phyloP scores from a whole-genome alignment of 2,113 vertebrate species.

The Paracanthobrama guichenoti region DNA sequence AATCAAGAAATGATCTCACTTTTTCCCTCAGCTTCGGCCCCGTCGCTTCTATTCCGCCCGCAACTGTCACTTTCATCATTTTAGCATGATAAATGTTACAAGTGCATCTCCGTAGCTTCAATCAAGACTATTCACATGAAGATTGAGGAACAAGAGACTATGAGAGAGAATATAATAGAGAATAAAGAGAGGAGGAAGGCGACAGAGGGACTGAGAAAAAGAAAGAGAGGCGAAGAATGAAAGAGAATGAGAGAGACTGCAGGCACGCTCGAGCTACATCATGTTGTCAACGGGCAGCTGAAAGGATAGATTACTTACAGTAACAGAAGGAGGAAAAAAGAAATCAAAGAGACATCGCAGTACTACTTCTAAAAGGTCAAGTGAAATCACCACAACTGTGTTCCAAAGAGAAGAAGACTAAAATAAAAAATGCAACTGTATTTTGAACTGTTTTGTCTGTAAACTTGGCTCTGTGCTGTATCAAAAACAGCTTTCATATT shows the following conservation, averaged over 20 bases:
- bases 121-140: constrained; percentile 23
- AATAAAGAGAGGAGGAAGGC: constrained; percentile 9
- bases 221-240: not conserved
- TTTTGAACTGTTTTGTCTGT: constrained; percentile 21
- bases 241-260: not conserved
- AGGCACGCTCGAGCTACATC: constrained; percentile 20
- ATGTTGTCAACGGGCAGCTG: constrained; percentile 29
- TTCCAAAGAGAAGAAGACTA: not conserved
- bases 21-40: constrained; percentile 2
- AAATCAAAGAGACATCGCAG: constrained; percentile 12
- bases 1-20: constrained; percentile 43
- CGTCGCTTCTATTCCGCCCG: not conserved
- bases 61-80: constrained; percentile 39
- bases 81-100: constrained; percentile 42
- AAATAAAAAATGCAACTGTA: not conserved
- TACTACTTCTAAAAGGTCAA: constrained; percentile 36
- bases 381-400: constrained; percentile 33
- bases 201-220: not conserved
- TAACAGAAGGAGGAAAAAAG: constrained; percentile 34
- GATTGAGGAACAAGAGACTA: not conserved
- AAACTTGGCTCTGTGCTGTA: not conserved
- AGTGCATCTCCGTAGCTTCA: constrained; percentile 34
- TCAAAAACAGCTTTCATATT: constrained; percentile 1
- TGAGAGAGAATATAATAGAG: constrained; percentile 4
- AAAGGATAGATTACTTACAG: constrained; percentile 51